These are phyloP conservation scores for Aphelocoma coerulescens DNA, from an alignment of 2,113 vertebrate genomes.

Conservation along the genomic window DNA sequence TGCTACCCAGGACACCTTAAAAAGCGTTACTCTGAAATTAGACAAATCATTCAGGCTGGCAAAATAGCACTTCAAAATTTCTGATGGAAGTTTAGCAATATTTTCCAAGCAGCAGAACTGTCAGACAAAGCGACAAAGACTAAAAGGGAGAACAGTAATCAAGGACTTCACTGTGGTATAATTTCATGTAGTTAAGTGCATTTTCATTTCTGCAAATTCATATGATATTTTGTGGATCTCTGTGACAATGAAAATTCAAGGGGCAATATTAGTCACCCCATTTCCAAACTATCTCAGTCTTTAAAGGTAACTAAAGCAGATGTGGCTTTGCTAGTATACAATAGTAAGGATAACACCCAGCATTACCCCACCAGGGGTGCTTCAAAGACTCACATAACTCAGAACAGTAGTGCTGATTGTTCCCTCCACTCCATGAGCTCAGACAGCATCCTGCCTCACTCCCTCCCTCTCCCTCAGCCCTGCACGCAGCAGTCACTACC, in stretches of 20 bases:
- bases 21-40: background rate
- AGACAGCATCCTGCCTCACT: background rate
- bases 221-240: background rate
- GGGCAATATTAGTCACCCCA: background rate
- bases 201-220: background rate
- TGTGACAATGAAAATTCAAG: background rate
- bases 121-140: background rate
- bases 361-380: background rate
- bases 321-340: background rate
- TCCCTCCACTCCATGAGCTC: background rate
- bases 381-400: background rate
- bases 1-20: background rate
- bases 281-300: background rate
- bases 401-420: background rate
- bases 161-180: background rate
- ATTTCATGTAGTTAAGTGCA: background rate
- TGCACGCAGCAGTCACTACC: background rate
- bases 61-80: background rate
- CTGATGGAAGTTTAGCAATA: background rate
- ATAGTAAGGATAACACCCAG: background rate
- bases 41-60: background rate
- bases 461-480: background rate
- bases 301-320: background rate
- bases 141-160: background rate
- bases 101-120: background rate